Evolutionary conservation across 2,888 invertebrate species (phyloP).

Genomic region (Blastobasis lacticolella): DNA sequence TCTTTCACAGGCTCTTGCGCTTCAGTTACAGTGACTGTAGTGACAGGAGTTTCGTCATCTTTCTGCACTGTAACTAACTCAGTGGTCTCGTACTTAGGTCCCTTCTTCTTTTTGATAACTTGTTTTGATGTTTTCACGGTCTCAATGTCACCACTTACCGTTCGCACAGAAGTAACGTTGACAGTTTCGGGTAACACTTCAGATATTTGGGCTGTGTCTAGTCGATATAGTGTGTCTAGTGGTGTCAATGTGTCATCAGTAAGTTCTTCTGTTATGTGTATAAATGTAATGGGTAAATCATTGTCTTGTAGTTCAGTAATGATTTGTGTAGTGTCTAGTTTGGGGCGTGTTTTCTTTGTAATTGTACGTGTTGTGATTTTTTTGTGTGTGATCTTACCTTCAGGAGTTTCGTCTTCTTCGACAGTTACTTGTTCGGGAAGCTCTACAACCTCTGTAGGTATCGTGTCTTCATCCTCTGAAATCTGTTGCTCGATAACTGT

Average conservation of each 20-base stretch:
- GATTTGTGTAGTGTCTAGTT: conserved; percentile 18
- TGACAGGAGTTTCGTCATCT: conserved; percentile 37
- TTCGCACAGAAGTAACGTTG: conserved; percentile 10
- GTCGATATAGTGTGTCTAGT: conserved; percentile 10
- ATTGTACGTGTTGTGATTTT: conserved; percentile 47
- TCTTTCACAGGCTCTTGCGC: conserved; percentile 9
- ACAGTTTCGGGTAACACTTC: conserved; percentile 27
- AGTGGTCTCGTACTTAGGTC: conserved; percentile 50
- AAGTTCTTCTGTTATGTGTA: conserved; percentile 22
- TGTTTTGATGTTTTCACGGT: conserved; percentile 41
- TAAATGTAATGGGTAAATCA: conserved; percentile 17
- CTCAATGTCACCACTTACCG: conserved; percentile 12
- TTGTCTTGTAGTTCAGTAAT: conserved; percentile 15
- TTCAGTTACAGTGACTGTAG: conserved; percentile 32
- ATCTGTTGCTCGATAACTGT: conserved; percentile 13
- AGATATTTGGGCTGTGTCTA: conserved; percentile 6
- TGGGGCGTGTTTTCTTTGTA: conserved; percentile 46
- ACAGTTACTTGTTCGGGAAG: conserved; percentile 40
- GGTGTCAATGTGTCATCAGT: conserved; percentile 13
- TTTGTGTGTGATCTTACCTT: conserved; percentile 39
- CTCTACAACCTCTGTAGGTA: conserved; percentile 16
- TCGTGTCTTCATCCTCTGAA: conserved; percentile 5
- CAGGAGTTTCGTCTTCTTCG: conserved; percentile 25
- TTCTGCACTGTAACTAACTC: conserved; percentile 51
- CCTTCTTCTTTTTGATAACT: conserved; percentile 51